Evolutionary conservation across 2,797 vertebrate genomes (phyloP).

Genomic region (Sebastes cheni): DNA sequence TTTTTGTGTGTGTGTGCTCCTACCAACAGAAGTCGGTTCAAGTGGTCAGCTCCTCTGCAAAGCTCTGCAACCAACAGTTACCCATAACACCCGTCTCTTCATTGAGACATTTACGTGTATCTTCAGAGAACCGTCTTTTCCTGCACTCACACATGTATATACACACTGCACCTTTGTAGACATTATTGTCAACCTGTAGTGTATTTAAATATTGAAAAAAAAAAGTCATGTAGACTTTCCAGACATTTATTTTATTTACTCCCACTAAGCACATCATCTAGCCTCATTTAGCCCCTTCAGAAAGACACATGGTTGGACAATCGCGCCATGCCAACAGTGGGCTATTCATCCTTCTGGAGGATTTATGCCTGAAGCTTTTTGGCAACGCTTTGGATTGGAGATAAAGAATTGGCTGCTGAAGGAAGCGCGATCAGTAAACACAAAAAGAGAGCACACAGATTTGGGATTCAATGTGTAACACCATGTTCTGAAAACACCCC

Average conservation of each 20-base stretch:
- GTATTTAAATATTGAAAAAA: conserved; percentile 16
- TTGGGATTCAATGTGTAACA: conserved; percentile 52
- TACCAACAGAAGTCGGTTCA: background rate
- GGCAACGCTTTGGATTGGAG: conserved; percentile 56
- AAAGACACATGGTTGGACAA: conserved; percentile 60
- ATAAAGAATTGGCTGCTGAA: conserved; percentile 59
- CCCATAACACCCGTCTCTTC: background rate
- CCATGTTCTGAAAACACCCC: conserved; percentile 49
- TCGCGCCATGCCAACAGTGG: conserved; percentile 42
- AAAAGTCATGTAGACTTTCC: background rate
- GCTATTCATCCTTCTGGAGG: conserved; percentile 59
- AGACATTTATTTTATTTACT: conserved; percentile 47
- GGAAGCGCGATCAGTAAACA: conserved; percentile 58
- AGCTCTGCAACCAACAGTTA: background rate
- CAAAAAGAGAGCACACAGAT: conserved; percentile 49
- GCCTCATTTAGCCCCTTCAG: conserved; percentile 59
- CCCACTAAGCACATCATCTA: conserved; percentile 46
- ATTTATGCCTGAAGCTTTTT: conserved; percentile 69
- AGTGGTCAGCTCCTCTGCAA: background rate
- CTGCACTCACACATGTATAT: background rate
- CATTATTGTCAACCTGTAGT: background rate
- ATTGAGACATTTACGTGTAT: background rate
- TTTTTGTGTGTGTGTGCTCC: background rate
- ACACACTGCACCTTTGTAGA: background rate
- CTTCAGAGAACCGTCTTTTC: background rate